Conservation (phyloP, 2,888 invertebrate species). For the Mellilla xanthometata region DNA sequence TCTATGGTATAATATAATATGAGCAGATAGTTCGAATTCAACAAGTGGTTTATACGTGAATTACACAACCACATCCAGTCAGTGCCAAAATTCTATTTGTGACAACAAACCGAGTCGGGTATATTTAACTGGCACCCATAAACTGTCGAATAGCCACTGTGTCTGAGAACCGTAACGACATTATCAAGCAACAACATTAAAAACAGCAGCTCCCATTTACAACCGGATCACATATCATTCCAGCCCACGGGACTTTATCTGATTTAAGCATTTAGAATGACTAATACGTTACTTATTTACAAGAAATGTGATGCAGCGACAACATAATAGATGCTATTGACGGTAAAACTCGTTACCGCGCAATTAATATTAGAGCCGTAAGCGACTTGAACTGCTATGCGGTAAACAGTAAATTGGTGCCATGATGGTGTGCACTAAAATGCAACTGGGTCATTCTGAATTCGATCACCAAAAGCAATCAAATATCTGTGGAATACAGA, state of each 20-base stretch:
- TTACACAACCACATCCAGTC: slow-evolving; percentile 78
- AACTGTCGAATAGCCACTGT: slow-evolving; percentile 73
- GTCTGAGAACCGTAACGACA: slow-evolving; percentile 55
- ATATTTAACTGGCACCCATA: slow-evolving; percentile 81
- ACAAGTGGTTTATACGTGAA: slow-evolving; percentile 77
- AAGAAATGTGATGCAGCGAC: slow-evolving; percentile 12
- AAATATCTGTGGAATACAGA: slow-evolving; percentile 23
- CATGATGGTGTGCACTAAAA: no score
- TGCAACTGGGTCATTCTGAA: not conserved
- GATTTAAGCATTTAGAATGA: slow-evolving; percentile 9
- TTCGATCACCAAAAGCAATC: not conserved
- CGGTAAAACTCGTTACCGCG: no score
- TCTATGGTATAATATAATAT: slow-evolving; percentile 49
- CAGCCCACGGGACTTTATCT: slow-evolving; percentile 15
- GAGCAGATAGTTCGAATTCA: slow-evolving; percentile 65
- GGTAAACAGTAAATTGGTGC: no score
- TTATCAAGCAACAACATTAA: slow-evolving; percentile 41
- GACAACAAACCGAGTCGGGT: slow-evolving; percentile 79
- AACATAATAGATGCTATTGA: no score
- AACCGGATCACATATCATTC: slow-evolving; percentile 21
- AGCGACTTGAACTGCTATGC: no score
- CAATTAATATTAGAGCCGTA: no score
- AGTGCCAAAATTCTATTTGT: slow-evolving; percentile 83
- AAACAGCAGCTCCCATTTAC: slow-evolving; percentile 27
- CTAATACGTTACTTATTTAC: slow-evolving; percentile 6